These are phyloP conservation scores for Channallabes apus DNA, from an alignment of 2,797 vertebrate genomes.

Conservation along the genomic window DNA sequence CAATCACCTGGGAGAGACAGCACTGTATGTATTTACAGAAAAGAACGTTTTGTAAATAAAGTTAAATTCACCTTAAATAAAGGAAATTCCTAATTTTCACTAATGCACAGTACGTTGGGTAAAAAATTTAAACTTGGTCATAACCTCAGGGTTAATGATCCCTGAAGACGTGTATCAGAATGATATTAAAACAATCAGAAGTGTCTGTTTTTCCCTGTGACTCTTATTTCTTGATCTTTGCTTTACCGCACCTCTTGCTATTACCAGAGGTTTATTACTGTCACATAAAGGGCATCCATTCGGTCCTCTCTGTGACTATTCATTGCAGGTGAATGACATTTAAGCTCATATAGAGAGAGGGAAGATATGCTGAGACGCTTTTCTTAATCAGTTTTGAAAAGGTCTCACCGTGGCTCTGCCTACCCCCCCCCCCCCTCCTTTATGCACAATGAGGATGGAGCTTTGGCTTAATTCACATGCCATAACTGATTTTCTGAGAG, in stretches of 20 bases:
- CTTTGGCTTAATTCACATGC: conserved; percentile 54
- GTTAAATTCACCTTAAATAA: too few relatives aligned
- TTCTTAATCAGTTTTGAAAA: conserved; percentile 57
- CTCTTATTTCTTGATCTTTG: conserved; percentile 35
- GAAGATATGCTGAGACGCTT: conserved; percentile 42
- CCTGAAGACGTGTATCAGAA: neutral
- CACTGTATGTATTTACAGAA: too few relatives aligned
- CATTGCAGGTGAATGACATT: conserved; percentile 49
- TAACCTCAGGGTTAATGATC: neutral
- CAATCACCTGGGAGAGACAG: too few relatives aligned
- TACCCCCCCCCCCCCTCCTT: conserved; percentile 17
- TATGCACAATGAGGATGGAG: conserved; percentile 45
- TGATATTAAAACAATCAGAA: conserved; percentile 28
- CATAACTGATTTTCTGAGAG: conserved; percentile 55
- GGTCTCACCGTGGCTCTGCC: conserved; percentile 44
- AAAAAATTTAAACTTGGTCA: neutral
- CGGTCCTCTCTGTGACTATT: conserved; percentile 18
- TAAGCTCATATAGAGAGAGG: conserved; percentile 20
- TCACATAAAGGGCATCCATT: conserved; percentile 33
- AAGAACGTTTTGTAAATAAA: too few relatives aligned
- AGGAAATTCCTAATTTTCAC: too few relatives aligned
- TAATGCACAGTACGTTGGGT: neutral
- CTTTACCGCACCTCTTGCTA: conserved; percentile 29
- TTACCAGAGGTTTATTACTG: conserved; percentile 43
- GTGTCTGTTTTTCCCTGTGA: conserved; percentile 1